Evolutionary conservation across 2,888 invertebrate genomes (phyloP), one percentile per base, ranked within the genome.

Genomic region (Apantesis nais): DNA sequence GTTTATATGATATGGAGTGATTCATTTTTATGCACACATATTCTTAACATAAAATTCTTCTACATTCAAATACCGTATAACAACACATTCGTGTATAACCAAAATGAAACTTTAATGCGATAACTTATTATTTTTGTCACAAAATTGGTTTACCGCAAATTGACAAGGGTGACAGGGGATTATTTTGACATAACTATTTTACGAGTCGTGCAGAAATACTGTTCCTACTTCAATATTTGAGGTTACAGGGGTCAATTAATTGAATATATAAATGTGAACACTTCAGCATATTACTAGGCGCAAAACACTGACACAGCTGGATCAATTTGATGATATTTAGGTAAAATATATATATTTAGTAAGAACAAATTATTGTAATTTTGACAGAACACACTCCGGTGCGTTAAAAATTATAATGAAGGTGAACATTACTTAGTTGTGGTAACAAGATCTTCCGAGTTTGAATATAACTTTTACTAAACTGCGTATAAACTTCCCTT

Each of bases 141-240:
- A 76, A 71, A 74, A 71, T 72, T 62, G 61, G 76, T 78, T 76
- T 76, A 58, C 66, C 66, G 29, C 22, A 34, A 55, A 65, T 72
- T 78, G 79, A 78, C 66, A 79, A 76, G 78, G 78, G 78, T 73
- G 69, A 48, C 48, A 71, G 71, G 70, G 48, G 37, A 64, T 68
- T 61, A 61, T 44, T 44, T 63, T 65, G 76, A 55, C 75, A 63
- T 39, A 67, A 58, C 44, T 58, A 16, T 58, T 29, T 58, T 14
- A 29, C 16, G 29, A 29, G 16, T 29, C 58, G 16, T 58, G 29
- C 16, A 58, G 58, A 58, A 58, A 58, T 8, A 55, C 25, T n/a
- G 14, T 55, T 14, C 22, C 48, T 19, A n/a, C 22, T 52, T 52
- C 11, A 25, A 25, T 29, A 29, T 55, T 25, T n/a, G n/a, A n/a